A percentile compares a stretch with the other conserved stretches of the same genome.
phyloP scores from a whole-genome alignment of 92 coral and sea anemone species.

The Porites divaricata region DNA sequence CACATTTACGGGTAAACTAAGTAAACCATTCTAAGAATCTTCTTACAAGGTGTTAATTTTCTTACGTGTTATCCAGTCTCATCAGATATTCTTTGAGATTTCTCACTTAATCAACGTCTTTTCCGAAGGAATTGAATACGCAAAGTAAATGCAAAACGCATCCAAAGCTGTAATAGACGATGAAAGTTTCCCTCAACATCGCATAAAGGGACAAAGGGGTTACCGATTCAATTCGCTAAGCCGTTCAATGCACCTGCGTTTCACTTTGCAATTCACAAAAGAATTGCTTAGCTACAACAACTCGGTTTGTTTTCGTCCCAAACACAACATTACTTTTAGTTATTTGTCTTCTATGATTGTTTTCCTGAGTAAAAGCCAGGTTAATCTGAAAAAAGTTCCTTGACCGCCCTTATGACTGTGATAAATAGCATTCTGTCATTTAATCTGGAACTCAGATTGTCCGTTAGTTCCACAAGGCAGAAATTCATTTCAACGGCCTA shows the following conservation, averaged over 20 bases:
- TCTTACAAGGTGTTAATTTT: not conserved
- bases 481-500: not conserved
- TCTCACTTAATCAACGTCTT: not conserved
- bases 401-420: too few species aligned
- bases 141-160: not conserved
- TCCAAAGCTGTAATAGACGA: not conserved
- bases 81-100: not conserved
- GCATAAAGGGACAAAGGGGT: not conserved
- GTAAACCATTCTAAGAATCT: not conserved
- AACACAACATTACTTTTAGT: constrained; percentile 23
- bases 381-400: not conserved
- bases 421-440: too few species aligned
- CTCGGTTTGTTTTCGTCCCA: constrained; percentile 1
- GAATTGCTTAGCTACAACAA: constrained; percentile 1
- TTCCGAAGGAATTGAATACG: not conserved
- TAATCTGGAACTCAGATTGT: too few species aligned
- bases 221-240: not conserved
- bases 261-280: not conserved
- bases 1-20: not conserved
- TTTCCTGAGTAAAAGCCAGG: not conserved
- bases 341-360: not conserved
- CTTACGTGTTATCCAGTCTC: not conserved
- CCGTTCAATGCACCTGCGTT: not conserved
- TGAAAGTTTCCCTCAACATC: not conserved
- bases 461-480: not conserved